Evolutionary conservation across 1,140 invertebrate species (phyloP).

Genomic region (Macrobrachium nipponense): DNA sequence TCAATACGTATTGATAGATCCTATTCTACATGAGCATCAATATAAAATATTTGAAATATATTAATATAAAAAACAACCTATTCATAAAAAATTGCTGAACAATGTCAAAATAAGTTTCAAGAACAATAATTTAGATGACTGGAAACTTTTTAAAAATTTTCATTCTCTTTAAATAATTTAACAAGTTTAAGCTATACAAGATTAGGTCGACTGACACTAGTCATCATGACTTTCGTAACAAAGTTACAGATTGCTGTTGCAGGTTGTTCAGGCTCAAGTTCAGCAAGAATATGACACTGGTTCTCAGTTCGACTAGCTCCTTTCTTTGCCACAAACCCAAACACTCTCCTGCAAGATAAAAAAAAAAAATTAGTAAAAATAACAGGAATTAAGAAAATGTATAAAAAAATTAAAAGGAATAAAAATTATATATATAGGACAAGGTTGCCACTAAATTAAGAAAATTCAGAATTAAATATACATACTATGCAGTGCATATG

Average conservation of each 20-base stretch:
- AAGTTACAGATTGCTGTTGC: conserved; percentile 96
- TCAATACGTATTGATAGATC: background rate
- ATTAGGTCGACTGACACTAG: conserved; percentile 62
- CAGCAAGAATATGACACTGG: conserved; percentile 96
- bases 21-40: conserved; percentile 5
- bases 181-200: conserved; percentile 45
- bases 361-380: background rate
- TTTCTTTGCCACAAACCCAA: conserved; percentile 94
- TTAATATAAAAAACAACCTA: conserved; percentile 22
- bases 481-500: background rate
- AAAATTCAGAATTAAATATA: too few relatives aligned
- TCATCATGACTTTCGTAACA: conserved; percentile 88
- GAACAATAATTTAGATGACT: background rate
- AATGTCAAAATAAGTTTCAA: too few relatives aligned
- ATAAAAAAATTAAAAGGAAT: too few relatives aligned
- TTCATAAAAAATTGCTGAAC: background rate
- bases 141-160: conserved; percentile 5
- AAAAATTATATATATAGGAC: background rate
- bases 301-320: conserved; percentile 85
- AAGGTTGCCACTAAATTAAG: too few relatives aligned
- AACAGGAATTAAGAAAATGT: background rate
- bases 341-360: conserved; percentile 79
- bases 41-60: conserved; percentile 3
- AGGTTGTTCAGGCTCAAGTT: conserved; percentile 93
- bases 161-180: background rate